phyloP scores from a whole-genome alignment of 1,140 invertebrate species.

The Plectus sambesii region DNA sequence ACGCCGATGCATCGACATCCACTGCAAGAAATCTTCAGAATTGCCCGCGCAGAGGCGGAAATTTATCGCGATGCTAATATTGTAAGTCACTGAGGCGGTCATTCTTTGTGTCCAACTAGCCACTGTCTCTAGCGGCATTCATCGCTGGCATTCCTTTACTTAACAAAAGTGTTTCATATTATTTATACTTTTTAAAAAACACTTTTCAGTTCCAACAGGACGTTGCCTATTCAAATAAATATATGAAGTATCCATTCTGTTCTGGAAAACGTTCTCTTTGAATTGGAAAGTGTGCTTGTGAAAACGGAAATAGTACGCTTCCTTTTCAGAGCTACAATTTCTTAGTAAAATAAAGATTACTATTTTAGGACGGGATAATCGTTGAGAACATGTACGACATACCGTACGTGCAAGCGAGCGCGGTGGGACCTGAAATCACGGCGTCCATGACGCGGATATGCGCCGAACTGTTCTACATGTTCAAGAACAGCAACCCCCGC shows the following conservation, averaged over 20 bases:
- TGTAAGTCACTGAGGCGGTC: conserved; percentile 47
- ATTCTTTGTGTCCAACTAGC: neutral
- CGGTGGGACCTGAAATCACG: conserved; percentile 56
- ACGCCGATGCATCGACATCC: conserved; percentile 51
- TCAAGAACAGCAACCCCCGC: conserved; percentile 25
- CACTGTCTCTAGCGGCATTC: conserved; percentile 11
- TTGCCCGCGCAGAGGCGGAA: conserved; percentile 54
- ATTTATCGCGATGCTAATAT: conserved; percentile 54
- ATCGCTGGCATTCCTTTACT: too few relatives aligned
- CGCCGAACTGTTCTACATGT: too few relatives aligned
- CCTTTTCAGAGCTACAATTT: conserved; percentile 12
- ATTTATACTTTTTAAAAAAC: too few relatives aligned
- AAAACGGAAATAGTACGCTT: conserved; percentile 11
- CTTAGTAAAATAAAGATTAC: conserved; percentile 16
- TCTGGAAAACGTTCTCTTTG: conserved; percentile 14
- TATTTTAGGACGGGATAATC: conserved; percentile 60
- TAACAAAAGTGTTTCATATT: too few relatives aligned
- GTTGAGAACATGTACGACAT: conserved; percentile 78
- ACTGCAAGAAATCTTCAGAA: conserved; percentile 52
- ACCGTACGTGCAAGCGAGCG: conserved; percentile 57
- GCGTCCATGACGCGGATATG: conserved; percentile 57
- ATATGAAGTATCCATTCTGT: conserved; percentile 16
- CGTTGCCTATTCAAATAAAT: too few relatives aligned
- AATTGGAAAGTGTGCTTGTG: conserved; percentile 9
- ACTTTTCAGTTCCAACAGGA: too few relatives aligned